Base-by-base conservation (phyloP, 2,888 invertebrate genomes). In the Polietes domitor region DNA sequence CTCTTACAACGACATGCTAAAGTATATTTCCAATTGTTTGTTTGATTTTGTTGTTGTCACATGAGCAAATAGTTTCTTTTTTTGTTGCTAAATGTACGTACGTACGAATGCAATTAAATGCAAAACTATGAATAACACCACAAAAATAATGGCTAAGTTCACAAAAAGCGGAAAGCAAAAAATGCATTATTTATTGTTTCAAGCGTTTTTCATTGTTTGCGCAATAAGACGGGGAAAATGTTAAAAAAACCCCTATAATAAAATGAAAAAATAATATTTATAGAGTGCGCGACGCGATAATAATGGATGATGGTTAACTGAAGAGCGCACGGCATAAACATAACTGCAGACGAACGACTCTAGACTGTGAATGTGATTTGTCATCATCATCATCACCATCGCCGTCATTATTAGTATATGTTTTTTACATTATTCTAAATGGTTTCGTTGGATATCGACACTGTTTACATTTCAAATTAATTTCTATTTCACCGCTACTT, bases 121-220 rank as follows among this genome's bases (percentile, higher is more conserved):
- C 15, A 19, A 19, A 19, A 58, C 55, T 58, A 21, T 53, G 1
- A 58, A 9, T 21, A 9, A 58, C 24, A 47, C 24, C 10, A 1
- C 24, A 21, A 24, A 58, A 58, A 24, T 10, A 21, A 58, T 24
- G 12, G 55, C 15, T 4, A 24, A 58, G 21, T 17, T 24, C 17
- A 12, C 47, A 24, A 24, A 58, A 32, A 32, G 9, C 32, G 32
- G 32, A 32, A 32, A 32, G 9, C 21, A 9, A 58, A 58, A 21
- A 24, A 58, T 58, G 21, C 55, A 58, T 58, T 61, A 28, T 61
- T 61, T 28, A 61, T 61, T 61, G 19, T 28, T 28, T 61, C 28
- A 61, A 28, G 28, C 28, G 9, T 61, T n/a, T 58, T 28, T 61
- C 28, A 61, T 61, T 28, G n/a, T 61, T 61, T 28, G 26, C 2